These are phyloP conservation scores for Gari tellinella DNA, from an alignment of 2,888 invertebrate genomes.

Conservation along the genomic window DNA sequence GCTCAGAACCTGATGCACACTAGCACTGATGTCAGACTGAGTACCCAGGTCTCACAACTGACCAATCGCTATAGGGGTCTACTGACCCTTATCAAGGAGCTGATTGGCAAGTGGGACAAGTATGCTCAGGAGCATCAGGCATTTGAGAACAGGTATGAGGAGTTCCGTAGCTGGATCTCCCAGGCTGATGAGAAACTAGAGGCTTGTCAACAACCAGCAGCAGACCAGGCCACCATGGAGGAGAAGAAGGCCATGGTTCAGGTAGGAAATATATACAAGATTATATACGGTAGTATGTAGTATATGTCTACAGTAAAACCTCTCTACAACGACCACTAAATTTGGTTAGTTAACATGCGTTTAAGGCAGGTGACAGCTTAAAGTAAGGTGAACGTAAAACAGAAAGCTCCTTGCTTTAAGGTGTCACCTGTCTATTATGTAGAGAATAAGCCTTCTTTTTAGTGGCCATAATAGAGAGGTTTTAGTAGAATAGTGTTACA, in stretches of 20 bases:
- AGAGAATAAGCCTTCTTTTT: no score
- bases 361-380: no score
- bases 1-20: slow-evolving; percentile 93
- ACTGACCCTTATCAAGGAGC: slow-evolving; percentile 94
- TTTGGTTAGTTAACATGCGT: no score
- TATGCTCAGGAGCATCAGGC: slow-evolving; percentile 96
- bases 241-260: slow-evolving; percentile 89
- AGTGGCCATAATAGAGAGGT: no score
- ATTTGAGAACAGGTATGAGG: slow-evolving; percentile 94
- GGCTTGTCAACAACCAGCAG: slow-evolving; percentile 92
- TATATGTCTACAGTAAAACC: no score
- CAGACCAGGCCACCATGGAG: slow-evolving; percentile 93
- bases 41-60: slow-evolving; percentile 94
- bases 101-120: slow-evolving; percentile 95
- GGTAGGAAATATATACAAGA: no score
- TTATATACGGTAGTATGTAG: no score
- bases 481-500: no score
- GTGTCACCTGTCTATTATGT: no score
- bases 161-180: slow-evolving; percentile 97
- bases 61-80: slow-evolving; percentile 96
- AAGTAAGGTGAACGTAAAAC: no score
- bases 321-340: no score
- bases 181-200: slow-evolving; percentile 93
- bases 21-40: slow-evolving; percentile 90
- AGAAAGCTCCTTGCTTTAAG: no score